Evolutionary conservation across 2,888 invertebrate genomes (phyloP), one percentile per base, ranked within the genome.

Genomic region (Linnaemya tessellans): DNA sequence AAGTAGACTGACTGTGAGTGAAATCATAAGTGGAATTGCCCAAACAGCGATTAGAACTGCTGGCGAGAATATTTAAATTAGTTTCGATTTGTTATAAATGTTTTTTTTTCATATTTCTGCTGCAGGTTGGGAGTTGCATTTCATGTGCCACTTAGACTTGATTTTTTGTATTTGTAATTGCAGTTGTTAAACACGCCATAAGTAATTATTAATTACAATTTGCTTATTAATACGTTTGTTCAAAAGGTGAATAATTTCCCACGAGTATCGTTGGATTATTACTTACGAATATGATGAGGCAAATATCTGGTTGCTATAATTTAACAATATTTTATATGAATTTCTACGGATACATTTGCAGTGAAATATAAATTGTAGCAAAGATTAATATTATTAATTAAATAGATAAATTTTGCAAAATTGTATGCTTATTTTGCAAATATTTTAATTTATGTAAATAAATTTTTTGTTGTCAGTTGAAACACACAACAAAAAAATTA

Each of bases 231-330:
- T 71, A 64, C 58, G 82, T 70, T 65, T 75, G 70, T 75, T 75
- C 65, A 71, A 85, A 85, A 85, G 79, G 79, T 80, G 79, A 80
- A 71, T n/a, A n/a, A n/a, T 85, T 85, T 85, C 85, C 85, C 85
- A 85, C 85, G 85, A 80, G 60, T 74, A 80, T 82, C 30, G 58
- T 49, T 64, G 4, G 46, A 25, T 80, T 58, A 64, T 51, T 35
- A 41, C n/a, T 11, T 25, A 30, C 30, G n/a, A 43, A 49, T 46
- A 43, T 22, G 49, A 43, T 65, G 65, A 46, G 49, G 58, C 38
- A 43, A 65, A 65, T 73, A 46, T 74, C 3, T 38, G 18, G 38
- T 64, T 58, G 18, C 38, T 43, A 73, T 70, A 35, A 74, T 70
- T 71, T 62, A 35, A 79, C 38, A 79, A 73, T 22, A 68, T 5